Percentiles rank a stretch among this genome's conserved stretches.
Evolutionary conservation across 2,797 vertebrate species (phyloP).

Genomic region (Onychomys leucogaster): DNA sequence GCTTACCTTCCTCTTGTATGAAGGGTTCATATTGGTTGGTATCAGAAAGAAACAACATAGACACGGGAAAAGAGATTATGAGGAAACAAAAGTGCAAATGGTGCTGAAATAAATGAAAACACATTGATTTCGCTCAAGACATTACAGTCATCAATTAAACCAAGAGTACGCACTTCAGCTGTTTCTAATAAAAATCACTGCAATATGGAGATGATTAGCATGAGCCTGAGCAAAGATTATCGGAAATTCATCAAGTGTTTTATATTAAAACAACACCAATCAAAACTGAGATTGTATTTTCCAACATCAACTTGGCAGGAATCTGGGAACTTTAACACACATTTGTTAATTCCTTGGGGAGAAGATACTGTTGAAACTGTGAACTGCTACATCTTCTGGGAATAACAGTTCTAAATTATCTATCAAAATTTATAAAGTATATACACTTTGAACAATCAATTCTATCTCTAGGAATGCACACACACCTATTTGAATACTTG

Average conservation of each 20-base stretch:
- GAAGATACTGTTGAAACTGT: neutral
- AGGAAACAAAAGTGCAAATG: conserved; percentile 31
- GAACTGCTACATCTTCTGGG: neutral
- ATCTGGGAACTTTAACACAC: neutral
- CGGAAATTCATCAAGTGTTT: neutral
- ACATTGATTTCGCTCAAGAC: neutral
- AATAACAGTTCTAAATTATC: neutral
- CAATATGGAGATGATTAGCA: neutral
- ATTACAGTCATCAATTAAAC: neutral
- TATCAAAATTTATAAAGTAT: neutral
- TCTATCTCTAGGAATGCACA: neutral
- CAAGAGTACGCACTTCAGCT: neutral
- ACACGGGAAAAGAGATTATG: neutral
- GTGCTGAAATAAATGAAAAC: neutral
- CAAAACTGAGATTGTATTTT: neutral
- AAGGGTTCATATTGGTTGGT: neutral
- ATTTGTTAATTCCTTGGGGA: neutral
- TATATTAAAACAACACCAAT: neutral
- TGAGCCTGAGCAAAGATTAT: neutral
- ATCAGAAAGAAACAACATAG: neutral
- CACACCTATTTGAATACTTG: neutral
- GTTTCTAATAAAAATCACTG: neutral
- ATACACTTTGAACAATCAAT: neutral
- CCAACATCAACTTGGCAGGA: conserved; percentile 4
- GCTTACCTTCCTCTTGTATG: neutral